phyloP scores from a whole-genome alignment of 2,888 invertebrate species.

The Lepas anatifera region DNA sequence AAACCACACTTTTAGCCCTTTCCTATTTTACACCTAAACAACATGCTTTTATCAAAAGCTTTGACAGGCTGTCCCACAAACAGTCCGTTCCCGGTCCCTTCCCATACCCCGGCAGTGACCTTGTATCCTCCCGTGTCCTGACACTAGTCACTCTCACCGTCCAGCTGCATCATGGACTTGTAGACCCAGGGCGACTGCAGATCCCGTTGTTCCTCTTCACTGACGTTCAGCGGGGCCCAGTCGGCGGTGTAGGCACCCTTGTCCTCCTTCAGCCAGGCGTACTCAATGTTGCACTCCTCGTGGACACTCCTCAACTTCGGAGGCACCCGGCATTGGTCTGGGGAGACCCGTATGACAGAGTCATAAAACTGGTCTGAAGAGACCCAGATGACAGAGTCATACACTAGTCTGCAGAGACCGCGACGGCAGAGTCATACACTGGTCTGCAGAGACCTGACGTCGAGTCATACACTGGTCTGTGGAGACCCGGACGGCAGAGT shows the following conservation, averaged over 20 bases:
- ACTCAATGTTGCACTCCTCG: constrained; percentile 26
- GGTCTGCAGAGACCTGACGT: too few relatives aligned
- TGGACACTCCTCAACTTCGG: constrained; percentile 25
- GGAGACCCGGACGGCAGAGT: too few relatives aligned
- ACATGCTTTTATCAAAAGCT: too few relatives aligned
- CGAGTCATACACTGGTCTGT: too few relatives aligned
- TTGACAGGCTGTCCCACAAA: too few relatives aligned
- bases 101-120: too few relatives aligned
- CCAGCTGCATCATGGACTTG: constrained; percentile 12
- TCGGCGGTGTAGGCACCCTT: constrained; percentile 26
- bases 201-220: not conserved
- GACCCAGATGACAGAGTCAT: not conserved
- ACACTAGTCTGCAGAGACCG: not conserved
- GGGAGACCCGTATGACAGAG: not conserved
- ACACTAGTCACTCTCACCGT: constrained; percentile 3
- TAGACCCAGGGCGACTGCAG: constrained; percentile 16
- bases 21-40: too few relatives aligned
- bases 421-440: too few relatives aligned
- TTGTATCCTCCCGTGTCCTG: too few relatives aligned
- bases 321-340: constrained; percentile 23
- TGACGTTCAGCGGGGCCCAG: constrained; percentile 23
- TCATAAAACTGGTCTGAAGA: not conserved
- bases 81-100: too few relatives aligned
- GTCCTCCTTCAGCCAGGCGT: constrained; percentile 28
- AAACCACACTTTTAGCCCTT: too few relatives aligned